phyloP scores from a whole-genome alignment of 2,113 vertebrate species.

The Pantherophis guttatus region DNA sequence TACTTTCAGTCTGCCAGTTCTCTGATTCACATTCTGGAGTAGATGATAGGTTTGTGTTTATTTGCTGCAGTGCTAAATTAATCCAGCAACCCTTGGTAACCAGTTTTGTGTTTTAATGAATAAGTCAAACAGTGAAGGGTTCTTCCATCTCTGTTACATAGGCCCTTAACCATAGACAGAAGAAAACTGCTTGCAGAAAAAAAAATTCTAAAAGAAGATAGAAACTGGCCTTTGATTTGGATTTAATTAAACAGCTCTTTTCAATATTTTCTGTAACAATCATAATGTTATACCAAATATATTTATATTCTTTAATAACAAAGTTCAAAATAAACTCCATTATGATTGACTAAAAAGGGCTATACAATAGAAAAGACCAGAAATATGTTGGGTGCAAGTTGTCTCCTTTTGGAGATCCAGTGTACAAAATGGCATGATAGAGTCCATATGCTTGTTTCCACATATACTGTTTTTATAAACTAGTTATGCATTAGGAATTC shows the following conservation, averaged over 20 bases:
- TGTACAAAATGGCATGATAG: background rate
- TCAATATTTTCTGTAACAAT: background rate
- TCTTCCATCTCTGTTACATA: constrained; percentile 25
- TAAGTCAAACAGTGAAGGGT: constrained; percentile 1
- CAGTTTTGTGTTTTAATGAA: background rate
- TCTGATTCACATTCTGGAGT: background rate
- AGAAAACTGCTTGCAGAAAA: background rate
- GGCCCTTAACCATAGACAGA: background rate
- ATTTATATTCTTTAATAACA: background rate
- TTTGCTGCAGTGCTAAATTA: background rate
- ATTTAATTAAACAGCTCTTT: constrained; percentile 19
- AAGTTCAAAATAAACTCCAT: background rate
- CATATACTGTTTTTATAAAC: background rate
- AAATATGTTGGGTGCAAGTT: background rate
- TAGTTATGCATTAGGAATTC: background rate
- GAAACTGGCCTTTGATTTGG: background rate
- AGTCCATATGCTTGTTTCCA: background rate
- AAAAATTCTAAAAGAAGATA: background rate
- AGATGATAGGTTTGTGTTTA: background rate
- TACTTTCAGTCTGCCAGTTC: background rate
- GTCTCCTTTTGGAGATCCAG: background rate
- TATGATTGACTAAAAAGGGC: background rate
- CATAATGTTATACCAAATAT: background rate
- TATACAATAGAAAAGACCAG: background rate
- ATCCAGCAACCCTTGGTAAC: background rate